A percentile compares a stretch with the other conserved stretches of the same genome.
These are phyloP conservation scores for Pedionomus torquatus DNA, from an alignment of 2,113 vertebrate genomes.

Conservation along the genomic window DNA sequence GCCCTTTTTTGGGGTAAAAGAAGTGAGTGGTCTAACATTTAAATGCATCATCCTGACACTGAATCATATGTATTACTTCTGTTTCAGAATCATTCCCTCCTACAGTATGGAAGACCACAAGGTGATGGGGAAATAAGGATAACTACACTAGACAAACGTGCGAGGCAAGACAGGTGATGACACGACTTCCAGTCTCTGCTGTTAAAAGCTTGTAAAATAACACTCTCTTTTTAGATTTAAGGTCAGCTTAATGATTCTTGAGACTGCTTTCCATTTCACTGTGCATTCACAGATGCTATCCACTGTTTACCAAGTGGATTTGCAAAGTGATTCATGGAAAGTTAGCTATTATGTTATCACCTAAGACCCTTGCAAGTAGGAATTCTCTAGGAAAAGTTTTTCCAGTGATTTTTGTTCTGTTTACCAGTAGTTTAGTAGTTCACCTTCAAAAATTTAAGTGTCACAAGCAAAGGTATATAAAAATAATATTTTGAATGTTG, in stretches of 20 bases:
- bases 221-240: not conserved
- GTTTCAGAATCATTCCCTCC: constrained; percentile 89
- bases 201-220: not conserved
- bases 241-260: not conserved
- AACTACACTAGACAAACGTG: constrained; percentile 90
- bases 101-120: constrained; percentile 92
- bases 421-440: not conserved
- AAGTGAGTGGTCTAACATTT: not conserved
- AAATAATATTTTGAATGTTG: not conserved
- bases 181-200: not conserved
- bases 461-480: not conserved
- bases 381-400: not conserved
- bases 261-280: not conserved
- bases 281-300: not conserved
- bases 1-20: not conserved
- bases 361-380: not conserved
- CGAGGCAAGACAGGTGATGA: constrained; percentile 94
- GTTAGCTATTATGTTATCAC: not conserved
- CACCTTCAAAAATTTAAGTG: not conserved
- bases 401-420: not conserved
- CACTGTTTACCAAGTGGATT: not conserved
- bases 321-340: not conserved
- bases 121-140: constrained; percentile 94
- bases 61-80: not conserved
- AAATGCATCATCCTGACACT: not conserved